Evolutionary conservation across 2,797 vertebrate species (phyloP).

Genomic region (Yasuhikotakia modesta): DNA sequence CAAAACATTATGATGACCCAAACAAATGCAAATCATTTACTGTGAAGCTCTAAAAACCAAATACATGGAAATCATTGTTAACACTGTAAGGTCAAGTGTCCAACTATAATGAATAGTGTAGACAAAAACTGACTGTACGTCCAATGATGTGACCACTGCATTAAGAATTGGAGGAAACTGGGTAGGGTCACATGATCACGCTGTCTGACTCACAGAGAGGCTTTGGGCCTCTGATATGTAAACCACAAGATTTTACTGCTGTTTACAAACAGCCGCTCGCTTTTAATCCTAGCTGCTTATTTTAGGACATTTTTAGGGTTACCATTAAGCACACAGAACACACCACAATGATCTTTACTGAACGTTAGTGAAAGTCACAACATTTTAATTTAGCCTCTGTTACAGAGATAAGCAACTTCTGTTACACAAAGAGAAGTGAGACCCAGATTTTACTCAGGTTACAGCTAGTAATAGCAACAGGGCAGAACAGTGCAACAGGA

Average conservation of each 20-base stretch:
- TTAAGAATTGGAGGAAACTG: constrained; percentile 51
- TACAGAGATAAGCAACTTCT: neutral
- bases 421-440: constrained; percentile 36
- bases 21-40: neutral
- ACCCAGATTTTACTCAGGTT: constrained; percentile 51
- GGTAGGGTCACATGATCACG: constrained; percentile 30
- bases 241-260: constrained; percentile 10
- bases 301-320: constrained; percentile 11
- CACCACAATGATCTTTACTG: neutral
- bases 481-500: constrained; percentile 32
- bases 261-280: constrained; percentile 35
- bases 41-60: constrained; percentile 16
- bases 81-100: neutral
- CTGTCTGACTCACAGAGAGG: constrained; percentile 2
- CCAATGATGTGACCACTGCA: neutral
- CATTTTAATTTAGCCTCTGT: neutral
- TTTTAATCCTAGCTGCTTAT: neutral
- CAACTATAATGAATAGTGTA: constrained; percentile 21
- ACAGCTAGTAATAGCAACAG: constrained; percentile 53
- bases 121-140: constrained; percentile 4
- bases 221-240: constrained; percentile 11
- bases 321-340: neutral
- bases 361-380: too few relatives aligned
- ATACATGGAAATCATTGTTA: constrained; percentile 12
- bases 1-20: neutral